Evolutionary conservation across 1,140 invertebrate species (phyloP).

Genomic region (Brachionus paranguensis): DNA sequence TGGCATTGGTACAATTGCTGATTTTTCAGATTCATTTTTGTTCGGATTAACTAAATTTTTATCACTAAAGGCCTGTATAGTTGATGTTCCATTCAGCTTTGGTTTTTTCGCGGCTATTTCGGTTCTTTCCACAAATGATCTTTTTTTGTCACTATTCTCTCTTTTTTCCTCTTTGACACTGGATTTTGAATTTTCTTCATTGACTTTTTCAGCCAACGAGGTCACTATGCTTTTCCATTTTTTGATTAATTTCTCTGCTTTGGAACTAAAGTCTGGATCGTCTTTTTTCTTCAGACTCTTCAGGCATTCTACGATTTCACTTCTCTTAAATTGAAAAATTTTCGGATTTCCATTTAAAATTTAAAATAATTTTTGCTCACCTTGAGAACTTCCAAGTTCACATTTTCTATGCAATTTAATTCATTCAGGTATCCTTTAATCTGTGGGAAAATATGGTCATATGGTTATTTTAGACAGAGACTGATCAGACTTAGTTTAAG

Average conservation of each 20-base stretch:
- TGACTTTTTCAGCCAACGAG: not conserved
- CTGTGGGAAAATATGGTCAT: not conserved
- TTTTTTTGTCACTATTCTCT: not conserved
- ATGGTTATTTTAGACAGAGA: not conserved
- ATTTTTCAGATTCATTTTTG: not conserved
- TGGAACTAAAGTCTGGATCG: not conserved
- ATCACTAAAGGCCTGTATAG: not conserved
- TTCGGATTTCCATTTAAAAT: not conserved
- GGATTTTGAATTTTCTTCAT: not conserved
- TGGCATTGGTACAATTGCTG: conserved; percentile 19
- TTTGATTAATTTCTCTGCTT: not conserved
- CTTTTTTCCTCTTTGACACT: not conserved
- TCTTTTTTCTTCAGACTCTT: conserved; percentile 26
- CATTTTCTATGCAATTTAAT: conserved; percentile 4
- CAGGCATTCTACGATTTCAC: conserved; percentile 20
- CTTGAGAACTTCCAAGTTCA: conserved; percentile 19
- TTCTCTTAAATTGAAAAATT: not conserved
- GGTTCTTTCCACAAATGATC: not conserved
- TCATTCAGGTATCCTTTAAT: conserved; percentile 30
- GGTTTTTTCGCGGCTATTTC: not conserved
- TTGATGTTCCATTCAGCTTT: not conserved
- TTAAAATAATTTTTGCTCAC: not conserved
- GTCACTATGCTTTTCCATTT: conserved; percentile 36
- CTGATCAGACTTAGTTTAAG: not conserved
- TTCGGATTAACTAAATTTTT: not conserved